Conservation (phyloP, 2,888 invertebrate genomes). For the Nemotelus nigrinus region DNA sequence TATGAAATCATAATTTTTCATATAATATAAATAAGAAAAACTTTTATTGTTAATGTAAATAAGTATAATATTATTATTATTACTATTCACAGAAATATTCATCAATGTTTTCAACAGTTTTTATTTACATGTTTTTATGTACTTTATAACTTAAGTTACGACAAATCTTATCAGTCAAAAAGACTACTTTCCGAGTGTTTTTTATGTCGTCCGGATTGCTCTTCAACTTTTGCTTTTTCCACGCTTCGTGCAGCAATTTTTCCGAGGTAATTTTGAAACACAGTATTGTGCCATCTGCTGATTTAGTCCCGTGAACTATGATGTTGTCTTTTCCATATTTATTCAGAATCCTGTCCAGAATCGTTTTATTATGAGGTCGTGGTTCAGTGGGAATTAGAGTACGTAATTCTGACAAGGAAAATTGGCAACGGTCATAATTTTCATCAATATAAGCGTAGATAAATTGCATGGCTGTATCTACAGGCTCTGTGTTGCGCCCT, state of each 20-base stretch:
- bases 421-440: slow-evolving; percentile 1
- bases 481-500: neutral
- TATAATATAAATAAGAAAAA: too few relatives aligned
- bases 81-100: too few relatives aligned
- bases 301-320: neutral
- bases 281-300: neutral
- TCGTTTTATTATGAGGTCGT: neutral
- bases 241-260: neutral
- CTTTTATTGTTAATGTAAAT: too few relatives aligned
- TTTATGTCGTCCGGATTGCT: neutral
- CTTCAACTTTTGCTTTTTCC: neutral
- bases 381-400: neutral
- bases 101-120: too few relatives aligned
- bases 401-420: neutral
- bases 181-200: neutral
- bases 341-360: neutral
- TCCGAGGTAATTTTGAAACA: neutral
- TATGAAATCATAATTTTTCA: too few relatives aligned
- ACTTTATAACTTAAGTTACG: too few relatives aligned
- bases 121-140: too few relatives aligned
- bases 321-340: too few relatives aligned
- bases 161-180: too few relatives aligned
- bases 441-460: neutral
- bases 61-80: too few relatives aligned
- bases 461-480: neutral